A percentile compares a stretch with the other conserved stretches of the same genome.
phyloP scores from a whole-genome alignment of 2,113 vertebrate species.

The Trogon surrucura region DNA sequence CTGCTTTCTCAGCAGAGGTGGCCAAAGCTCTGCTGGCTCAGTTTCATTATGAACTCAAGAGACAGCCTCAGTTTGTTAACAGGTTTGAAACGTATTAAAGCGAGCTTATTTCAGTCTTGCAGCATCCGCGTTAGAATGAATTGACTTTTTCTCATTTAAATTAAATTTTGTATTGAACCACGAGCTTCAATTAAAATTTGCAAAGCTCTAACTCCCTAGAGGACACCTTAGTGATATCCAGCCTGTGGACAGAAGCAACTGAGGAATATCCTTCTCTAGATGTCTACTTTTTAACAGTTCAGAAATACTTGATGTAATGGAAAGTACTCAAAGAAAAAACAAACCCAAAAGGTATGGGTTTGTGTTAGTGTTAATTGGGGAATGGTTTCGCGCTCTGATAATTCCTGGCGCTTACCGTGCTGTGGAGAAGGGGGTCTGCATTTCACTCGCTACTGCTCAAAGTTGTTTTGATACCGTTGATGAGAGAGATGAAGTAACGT shows the following conservation, averaged over 20 bases:
- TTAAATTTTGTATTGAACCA: neutral
- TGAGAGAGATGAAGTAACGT: slow-evolving; percentile 39
- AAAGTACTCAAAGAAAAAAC: neutral
- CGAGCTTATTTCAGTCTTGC: neutral
- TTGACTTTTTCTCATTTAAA: neutral
- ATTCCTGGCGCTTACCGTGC: neutral
- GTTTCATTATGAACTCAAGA: neutral
- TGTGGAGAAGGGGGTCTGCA: neutral
- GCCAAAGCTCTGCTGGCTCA: neutral
- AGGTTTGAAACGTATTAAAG: neutral
- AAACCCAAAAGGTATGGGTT: neutral
- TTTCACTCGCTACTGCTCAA: slow-evolving; percentile 9
- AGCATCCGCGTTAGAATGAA: neutral
- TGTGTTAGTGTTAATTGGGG: neutral
- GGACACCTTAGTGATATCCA: rapidly evolving
- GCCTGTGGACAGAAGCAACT: neutral
- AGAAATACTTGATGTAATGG: neutral
- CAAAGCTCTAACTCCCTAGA: neutral
- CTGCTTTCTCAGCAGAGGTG: neutral
- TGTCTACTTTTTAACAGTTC: neutral
- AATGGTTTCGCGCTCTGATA: neutral
- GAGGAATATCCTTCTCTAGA: neutral
- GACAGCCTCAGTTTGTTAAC: neutral
- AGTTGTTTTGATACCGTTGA: slow-evolving; percentile 51
- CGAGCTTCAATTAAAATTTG: neutral